Conservation (phyloP, 2,113 vertebrate genomes). For the Manacus vitellinus region DNA sequence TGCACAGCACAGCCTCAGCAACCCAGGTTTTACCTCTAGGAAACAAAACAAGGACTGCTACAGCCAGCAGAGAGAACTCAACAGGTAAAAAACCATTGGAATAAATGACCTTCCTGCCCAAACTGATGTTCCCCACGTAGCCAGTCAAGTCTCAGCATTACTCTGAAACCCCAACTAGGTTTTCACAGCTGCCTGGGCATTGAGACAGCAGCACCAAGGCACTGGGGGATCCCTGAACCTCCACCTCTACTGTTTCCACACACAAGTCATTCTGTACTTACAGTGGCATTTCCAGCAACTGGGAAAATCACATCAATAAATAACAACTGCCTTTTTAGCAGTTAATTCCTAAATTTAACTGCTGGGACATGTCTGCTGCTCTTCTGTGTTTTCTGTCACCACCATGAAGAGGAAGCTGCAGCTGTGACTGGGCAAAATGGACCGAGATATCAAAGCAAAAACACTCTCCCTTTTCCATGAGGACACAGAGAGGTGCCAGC, state of each 20-base stretch:
- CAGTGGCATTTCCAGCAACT: background rate
- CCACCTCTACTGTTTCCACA: background rate
- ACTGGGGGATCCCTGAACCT: background rate
- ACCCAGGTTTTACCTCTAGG: background rate
- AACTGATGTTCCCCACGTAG: fast-evolving
- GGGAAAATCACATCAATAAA: background rate
- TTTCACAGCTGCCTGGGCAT: background rate
- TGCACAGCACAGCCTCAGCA: background rate
- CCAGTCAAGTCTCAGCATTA: background rate
- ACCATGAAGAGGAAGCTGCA: background rate
- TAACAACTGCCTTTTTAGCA: background rate
- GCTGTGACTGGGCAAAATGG: background rate
- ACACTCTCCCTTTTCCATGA: fast-evolving
- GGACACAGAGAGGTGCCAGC: background rate
- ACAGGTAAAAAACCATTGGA: background rate
- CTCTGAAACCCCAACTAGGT: background rate
- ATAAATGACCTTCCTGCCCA: background rate
- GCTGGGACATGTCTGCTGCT: background rate
- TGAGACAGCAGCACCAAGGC: fast-evolving
- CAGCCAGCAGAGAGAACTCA: background rate
- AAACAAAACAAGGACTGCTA: background rate
- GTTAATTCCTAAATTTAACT: background rate
- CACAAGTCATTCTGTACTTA: background rate
- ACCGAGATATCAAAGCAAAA: background rate
- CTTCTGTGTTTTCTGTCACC: background rate